Evolutionary conservation across 2,888 invertebrate species (phyloP), one percentile per base, ranked within the genome.

Genomic region (Leptarthrus brevirostris): DNA sequence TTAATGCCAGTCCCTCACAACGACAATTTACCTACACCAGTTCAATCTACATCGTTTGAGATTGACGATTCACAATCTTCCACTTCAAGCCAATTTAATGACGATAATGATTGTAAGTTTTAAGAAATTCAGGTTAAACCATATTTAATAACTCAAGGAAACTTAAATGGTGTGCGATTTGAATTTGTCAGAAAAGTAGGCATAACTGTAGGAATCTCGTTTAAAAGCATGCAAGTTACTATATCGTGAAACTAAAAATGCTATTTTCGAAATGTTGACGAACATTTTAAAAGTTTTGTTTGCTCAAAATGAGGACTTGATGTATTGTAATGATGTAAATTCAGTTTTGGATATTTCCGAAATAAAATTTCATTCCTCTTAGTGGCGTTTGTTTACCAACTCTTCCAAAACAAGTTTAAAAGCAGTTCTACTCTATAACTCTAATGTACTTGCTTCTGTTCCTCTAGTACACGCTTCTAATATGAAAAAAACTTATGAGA

Each of bases 101-200:
- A 20, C 36, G 20, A 52, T 30, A 1, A 54, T 34, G 53, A 70
- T 36, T 34, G 54, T n/a, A n/a, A 71, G 54, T 71, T 71, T 71
- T 36, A 71, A 71, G 54, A 54, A 71, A 71, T 71, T 18, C 8
- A 6, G 54, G 20, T 16, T 22, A 36, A 71, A 36, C 36, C 71
- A 71, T 54, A 71, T 26, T 58, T 72, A 40, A 71, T 54, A 53
- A 54, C 71, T 53, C 71, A 71, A 71, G 54, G 20, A 54, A 18
- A 71, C 54, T 54, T 71, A 34, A 72, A 58, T 18, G 72, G 40
- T 72, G 56, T 44, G 58, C 44, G 72, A 72, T 36, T 72, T 72
- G 47, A 36, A 44, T 72, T 72, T 56, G 47, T 72, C 72, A 72
- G 56, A 56, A 72, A 72, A 72, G 47, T 44, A 72, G 44, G n/a